These are phyloP conservation scores for Diachasmimorpha longicaudata DNA, from an alignment of 1,140 invertebrate species.

Conservation along the genomic window DNA sequence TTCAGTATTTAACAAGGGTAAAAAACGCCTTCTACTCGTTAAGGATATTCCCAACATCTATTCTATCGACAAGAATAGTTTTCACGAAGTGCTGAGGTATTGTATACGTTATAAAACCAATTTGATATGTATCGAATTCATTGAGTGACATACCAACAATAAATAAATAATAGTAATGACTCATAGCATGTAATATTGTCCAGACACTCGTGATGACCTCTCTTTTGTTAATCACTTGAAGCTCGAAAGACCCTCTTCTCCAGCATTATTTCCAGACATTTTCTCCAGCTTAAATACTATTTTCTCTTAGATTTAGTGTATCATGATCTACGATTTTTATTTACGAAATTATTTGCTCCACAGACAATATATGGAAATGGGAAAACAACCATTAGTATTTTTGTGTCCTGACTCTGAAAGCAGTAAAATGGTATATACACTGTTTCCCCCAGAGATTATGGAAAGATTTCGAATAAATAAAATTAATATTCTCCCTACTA, in stretches of 20 bases:
- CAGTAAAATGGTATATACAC: conserved; percentile 64
- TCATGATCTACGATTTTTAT: neutral
- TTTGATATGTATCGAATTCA: no score
- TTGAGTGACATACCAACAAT: no score
- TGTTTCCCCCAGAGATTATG: conserved; percentile 70
- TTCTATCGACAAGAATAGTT: conserved; percentile 66
- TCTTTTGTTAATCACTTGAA: no score
- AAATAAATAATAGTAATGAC: no score
- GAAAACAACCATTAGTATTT: conserved; percentile 74
- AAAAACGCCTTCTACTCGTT: conserved; percentile 67
- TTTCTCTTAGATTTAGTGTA: no score
- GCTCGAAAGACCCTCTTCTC: no score
- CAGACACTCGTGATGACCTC: no score
- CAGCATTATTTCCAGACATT: no score
- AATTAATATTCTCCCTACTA: conserved; percentile 72
- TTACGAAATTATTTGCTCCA: neutral
- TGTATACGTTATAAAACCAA: conserved; percentile 20
- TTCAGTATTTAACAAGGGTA: conserved; percentile 66
- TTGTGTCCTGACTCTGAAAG: conserved; percentile 71
- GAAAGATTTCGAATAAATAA: conserved; percentile 68
- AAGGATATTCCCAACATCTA: conserved; percentile 80
- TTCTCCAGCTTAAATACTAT: no score
- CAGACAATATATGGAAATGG: conserved; percentile 68
- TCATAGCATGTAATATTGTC: no score
- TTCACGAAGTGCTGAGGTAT: conserved; percentile 71